Evolutionary conservation across 2,888 invertebrate genomes (phyloP), one percentile per base, ranked within the genome.

Genomic region (Teleogryllus oceanicus): DNA sequence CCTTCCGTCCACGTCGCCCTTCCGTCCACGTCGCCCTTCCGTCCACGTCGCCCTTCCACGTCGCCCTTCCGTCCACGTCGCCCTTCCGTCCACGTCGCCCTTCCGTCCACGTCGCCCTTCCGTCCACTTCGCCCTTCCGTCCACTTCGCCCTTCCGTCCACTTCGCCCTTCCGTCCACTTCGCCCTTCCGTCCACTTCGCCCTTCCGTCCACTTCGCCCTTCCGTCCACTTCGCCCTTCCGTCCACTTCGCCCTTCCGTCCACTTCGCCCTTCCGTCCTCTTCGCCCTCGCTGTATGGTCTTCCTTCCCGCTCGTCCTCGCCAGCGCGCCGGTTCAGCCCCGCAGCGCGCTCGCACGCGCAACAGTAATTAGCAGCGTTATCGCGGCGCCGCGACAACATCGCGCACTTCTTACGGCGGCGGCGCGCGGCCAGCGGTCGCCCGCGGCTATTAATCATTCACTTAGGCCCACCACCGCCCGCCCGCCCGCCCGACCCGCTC

Each of bases 311-410:
- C 62, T 62, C 62, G 62, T 62, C 62, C 62, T 18, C 62, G 37
- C 8, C 37, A 13, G 62, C 13, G 2, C 62, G n/a, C 16, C n/a
- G 11, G 62, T 4, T 13, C 16, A 8, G n/a, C 13, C 16, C 62
- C 62, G 62, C 4, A 8, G 11, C 62, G 62, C 62, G 62, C 62
- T n/a, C 62, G 62, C 62, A 62, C 62, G 62, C 62, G 62, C 62
- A 62, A 62, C 62, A n/a, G 62, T 62, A 62, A 62, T 62, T 62
- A 62, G 62, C 62, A 8, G n/a, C 62, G 62, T 62, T 62, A 62
- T 62, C 62, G n/a, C n/a, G 8, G 62, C 62, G 62, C 62, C 62
- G n/a, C 62, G 62, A 62, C 62, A 62, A 62, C 62, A 13, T 62
- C 62, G 13, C 62, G 13, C 62, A 62, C 62, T 62, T 62, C 62